These are phyloP conservation scores for Aeoliscus strigatus DNA, from an alignment of 2,797 vertebrate species.

Conservation along the genomic window DNA sequence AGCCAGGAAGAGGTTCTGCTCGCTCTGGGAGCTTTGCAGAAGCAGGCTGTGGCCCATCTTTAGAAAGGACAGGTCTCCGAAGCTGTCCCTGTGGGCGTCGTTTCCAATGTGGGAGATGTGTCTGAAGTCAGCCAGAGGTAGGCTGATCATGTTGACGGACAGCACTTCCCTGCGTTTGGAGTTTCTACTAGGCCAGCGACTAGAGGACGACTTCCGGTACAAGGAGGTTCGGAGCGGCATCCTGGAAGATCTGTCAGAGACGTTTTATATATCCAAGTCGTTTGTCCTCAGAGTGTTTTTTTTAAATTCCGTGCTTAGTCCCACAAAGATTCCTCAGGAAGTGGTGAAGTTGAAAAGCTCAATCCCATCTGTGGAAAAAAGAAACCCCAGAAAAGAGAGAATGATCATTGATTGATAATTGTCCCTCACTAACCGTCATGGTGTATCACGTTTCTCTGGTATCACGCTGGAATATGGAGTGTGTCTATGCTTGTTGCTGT, in stretches of 20 bases:
- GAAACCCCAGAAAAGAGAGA: slow-evolving; percentile 26
- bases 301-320: slow-evolving; percentile 6
- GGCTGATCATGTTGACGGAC: slow-evolving; percentile 81
- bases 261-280: slow-evolving; percentile 5
- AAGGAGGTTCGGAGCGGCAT: slow-evolving; percentile 71
- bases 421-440: too few species aligned
- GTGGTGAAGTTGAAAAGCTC: slow-evolving; percentile 15
- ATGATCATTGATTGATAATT: slow-evolving; percentile 6
- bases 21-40: slow-evolving; percentile 78
- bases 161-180: slow-evolving; percentile 71
- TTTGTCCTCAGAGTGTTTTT: slow-evolving; percentile 10
- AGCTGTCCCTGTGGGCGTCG: slow-evolving; percentile 73
- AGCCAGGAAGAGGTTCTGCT: slow-evolving; percentile 81
- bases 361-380: slow-evolving; percentile 37
- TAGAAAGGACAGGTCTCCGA: slow-evolving; percentile 81
- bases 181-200: slow-evolving; percentile 66
- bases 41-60: slow-evolving; percentile 76
- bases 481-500: slow-evolving; percentile 20
- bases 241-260: slow-evolving; percentile 21
- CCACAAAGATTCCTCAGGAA: slow-evolving; percentile 14
- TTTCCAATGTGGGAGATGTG: slow-evolving; percentile 76
- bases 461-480: slow-evolving; percentile 10
- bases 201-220: slow-evolving; percentile 59
- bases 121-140: slow-evolving; percentile 79
- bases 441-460: slow-evolving; percentile 10